These are phyloP conservation scores for Pemphredon lugubris DNA, from an alignment of 2,888 invertebrate species.

Conservation along the genomic window DNA sequence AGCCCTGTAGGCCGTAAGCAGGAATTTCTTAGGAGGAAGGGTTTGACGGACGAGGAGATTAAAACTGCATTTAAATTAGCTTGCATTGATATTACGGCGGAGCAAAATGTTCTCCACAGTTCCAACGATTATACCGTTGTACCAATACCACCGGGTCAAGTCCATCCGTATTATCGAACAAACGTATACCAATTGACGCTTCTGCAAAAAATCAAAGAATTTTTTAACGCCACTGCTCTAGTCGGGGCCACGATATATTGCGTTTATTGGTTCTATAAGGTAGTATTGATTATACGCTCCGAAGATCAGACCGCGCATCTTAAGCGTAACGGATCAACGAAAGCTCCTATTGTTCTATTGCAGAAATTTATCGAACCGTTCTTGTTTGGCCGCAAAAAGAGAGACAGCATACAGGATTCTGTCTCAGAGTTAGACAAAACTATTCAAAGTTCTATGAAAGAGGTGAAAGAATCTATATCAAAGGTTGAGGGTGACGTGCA, in stretches of 20 bases:
- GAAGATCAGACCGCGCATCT: neutral
- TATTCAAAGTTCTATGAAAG: constrained; percentile 83
- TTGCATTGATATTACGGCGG: constrained; percentile 42
- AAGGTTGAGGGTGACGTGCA: constrained; percentile 87
- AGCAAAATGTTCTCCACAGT: constrained; percentile 54
- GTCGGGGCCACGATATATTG: constrained; percentile 90
- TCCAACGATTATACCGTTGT: constrained; percentile 70
- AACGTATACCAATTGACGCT: constrained; percentile 77
- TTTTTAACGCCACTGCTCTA: constrained; percentile 88
- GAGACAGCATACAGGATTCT: constrained; percentile 86
- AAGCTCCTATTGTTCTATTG: constrained; percentile 49
- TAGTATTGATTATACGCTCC: constrained; percentile 69
- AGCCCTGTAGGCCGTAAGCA: constrained; percentile 90
- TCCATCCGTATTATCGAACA: constrained; percentile 62
- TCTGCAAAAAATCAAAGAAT: constrained; percentile 85
- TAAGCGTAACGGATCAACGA: neutral
- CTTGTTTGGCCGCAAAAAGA: constrained; percentile 86
- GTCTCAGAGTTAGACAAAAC: constrained; percentile 87
- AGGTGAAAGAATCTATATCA: constrained; percentile 85
- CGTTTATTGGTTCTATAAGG: constrained; percentile 91
- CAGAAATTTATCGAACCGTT: constrained; percentile 86
- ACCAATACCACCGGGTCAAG: constrained; percentile 68
- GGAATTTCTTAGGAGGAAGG: constrained; percentile 89
- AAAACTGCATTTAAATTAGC: constrained; percentile 88
- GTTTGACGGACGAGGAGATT: constrained; percentile 89